A percentile compares a stretch with the other conserved stretches of the same genome.
Evolutionary conservation across 2,888 invertebrate species (phyloP).

Genomic region (Xanthia togata): DNA sequence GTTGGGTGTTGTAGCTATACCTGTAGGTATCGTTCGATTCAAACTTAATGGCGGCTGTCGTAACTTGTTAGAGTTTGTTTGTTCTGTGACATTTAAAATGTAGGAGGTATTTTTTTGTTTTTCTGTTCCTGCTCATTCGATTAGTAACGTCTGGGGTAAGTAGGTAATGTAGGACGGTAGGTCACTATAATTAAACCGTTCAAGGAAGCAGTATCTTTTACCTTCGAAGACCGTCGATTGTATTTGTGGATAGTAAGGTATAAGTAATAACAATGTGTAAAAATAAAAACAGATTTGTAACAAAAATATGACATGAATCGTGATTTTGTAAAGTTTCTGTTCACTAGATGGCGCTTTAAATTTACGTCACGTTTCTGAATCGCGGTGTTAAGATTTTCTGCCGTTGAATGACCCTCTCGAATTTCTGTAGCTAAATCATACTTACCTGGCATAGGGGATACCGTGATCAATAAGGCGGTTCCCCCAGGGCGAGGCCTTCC

Average conservation of each 20-base stretch:
- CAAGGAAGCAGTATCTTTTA: neutral
- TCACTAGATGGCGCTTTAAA: conserved; percentile 5
- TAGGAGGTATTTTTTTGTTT: neutral
- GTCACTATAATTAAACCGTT: neutral
- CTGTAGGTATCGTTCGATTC: too few species aligned
- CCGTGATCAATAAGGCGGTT: neutral
- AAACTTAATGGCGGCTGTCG: too few species aligned
- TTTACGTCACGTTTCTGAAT: conserved; percentile 5
- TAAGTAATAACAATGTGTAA: too few species aligned
- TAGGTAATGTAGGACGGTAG: neutral
- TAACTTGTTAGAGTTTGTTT: too few species aligned
- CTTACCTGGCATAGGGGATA: conserved; percentile 9
- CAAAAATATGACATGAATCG: neutral
- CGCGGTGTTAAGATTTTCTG: neutral
- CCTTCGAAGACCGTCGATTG: neutral
- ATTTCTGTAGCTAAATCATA: neutral
- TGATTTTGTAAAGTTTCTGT: neutral
- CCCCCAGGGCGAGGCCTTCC: conserved; percentile 8
- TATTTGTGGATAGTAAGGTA: neutral
- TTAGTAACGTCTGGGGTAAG: neutral
- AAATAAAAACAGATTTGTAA: too few species aligned
- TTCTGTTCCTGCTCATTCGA: neutral
- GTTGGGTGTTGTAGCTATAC: too few species aligned
- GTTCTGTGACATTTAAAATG: neutral
- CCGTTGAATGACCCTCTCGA: neutral